Evolutionary conservation across 2,888 invertebrate species (phyloP), one percentile per base, ranked within the genome.

Genomic region (Hybos culiciformis): DNA sequence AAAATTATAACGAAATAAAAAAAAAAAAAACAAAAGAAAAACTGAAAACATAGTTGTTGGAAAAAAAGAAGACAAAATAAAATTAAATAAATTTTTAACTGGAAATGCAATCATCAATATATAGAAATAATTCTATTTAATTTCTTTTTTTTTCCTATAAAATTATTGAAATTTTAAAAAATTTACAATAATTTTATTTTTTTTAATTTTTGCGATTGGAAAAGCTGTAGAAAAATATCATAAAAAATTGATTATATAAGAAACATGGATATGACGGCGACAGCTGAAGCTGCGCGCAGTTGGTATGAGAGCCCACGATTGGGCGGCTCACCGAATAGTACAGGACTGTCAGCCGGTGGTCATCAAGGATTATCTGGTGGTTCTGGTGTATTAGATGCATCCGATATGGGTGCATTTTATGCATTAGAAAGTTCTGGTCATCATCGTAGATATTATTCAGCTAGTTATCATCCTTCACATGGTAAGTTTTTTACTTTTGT

Each of bases 181-280:
- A n/a, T n/a, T n/a, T n/a, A n/a, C n/a, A n/a, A n/a, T n/a, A n/a
- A n/a, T n/a, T n/a, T n/a, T n/a, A n/a, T n/a, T n/a, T n/a, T n/a
- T n/a, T n/a, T n/a, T n/a, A n/a, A n/a, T n/a, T n/a, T n/a, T n/a
- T n/a, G n/a, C n/a, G n/a, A n/a, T n/a, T n/a, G n/a, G n/a, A n/a
- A n/a, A n/a, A n/a, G n/a, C n/a, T n/a, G n/a, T n/a, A n/a, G n/a
- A n/a, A n/a, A n/a, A n/a, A n/a, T n/a, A n/a, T n/a, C n/a, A n/a
- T n/a, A n/a, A 43, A 23, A 29, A 29, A 31, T 32, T 26, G 20
- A 38, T 32, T 38, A 43, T 23, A 41, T 20, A n/a, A 36, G 9
- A n/a, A 36, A 6, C 14, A 67, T 67, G 67, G 67, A 67, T 66
- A 67, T 67, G 67, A 66, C 67, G 54, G 66, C 67, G 55, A 64